Percentiles rank a stretch among this genome's conserved stretches.
Conservation (phyloP, 2,888 invertebrate genomes). For the Aleiodes leptofemur region DNA sequence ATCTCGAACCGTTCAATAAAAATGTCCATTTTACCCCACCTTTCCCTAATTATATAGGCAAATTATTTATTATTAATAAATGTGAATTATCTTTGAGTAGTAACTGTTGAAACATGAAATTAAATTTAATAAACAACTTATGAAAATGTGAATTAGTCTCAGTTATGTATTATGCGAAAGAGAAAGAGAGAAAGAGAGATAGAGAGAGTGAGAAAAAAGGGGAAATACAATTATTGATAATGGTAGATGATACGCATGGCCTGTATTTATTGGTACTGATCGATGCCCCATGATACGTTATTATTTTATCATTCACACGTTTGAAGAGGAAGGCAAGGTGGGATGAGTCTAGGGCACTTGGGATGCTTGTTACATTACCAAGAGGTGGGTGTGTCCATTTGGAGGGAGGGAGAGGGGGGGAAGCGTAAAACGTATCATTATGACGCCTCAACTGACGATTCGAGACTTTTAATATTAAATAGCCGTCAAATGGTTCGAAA, state of each 20-base stretch:
- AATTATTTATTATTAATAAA: too few species aligned
- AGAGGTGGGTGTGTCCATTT: slow-evolving; percentile 12
- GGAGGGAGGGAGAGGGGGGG: slow-evolving; percentile 8
- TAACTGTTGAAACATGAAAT: slow-evolving; percentile 11
- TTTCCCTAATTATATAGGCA: too few species aligned
- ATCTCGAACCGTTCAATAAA: too few species aligned
- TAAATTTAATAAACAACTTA: slow-evolving; percentile 25
- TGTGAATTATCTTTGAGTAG: too few species aligned
- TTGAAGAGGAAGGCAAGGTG: not conserved
- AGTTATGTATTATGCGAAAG: not conserved
- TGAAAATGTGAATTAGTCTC: not conserved
- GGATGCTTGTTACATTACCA: slow-evolving; percentile 23
- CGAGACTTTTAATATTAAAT: slow-evolving; percentile 25
- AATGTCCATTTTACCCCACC: too few species aligned
- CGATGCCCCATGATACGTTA: slow-evolving; percentile 20
- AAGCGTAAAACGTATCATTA: slow-evolving; percentile 26
- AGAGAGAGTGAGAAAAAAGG: not conserved
- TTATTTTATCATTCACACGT: slow-evolving; percentile 36
- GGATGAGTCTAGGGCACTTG: slow-evolving; percentile 4
- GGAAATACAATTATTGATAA: slow-evolving; percentile 33
- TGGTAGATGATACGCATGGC: slow-evolving; percentile 13
- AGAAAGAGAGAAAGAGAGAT: too few species aligned
- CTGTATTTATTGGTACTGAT: slow-evolving; percentile 25
- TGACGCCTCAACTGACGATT: slow-evolving; percentile 27
- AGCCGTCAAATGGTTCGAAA: slow-evolving; percentile 7